Base-by-base conservation (phyloP, 2,888 invertebrate genomes). In the Eurytoma adleriae region DNA sequence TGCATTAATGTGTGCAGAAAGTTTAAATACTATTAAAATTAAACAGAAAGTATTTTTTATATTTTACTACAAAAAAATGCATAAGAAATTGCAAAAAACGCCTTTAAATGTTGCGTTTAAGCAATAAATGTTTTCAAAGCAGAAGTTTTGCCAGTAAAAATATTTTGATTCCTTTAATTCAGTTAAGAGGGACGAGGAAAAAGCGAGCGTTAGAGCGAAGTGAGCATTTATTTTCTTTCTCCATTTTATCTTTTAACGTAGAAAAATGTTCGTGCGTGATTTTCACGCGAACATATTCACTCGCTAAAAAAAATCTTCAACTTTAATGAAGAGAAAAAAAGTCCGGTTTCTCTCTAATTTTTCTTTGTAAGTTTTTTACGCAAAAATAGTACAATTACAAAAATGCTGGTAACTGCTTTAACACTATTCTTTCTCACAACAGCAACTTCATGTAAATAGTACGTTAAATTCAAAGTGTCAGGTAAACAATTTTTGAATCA, bases 121-220 rank as follows among this genome's bases (percentile, higher is more conserved):
- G 10, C 10, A 40, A 40, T 27, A 76, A 76, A 76, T 76, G 52
- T 75, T 75, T 68, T 61, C 67, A 16, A 48, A 20, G 52, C n/a
- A 30, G n/a, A n/a, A n/a, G 4, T 40, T 40, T 7, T 10, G 10
- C 40, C 10, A 40, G 40, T 12, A n/a, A 62, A 62, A 61, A 62
- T 59, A 59, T 16, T 67, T 67, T 56, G 66, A 57, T 59, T 67
- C 50, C 54, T 76, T 52, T 62, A 76, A 76, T 76, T 76, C 20
- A 50, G 61, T 69, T 76, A 69, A 20, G 40, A 76, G 54, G 59
- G 18, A n/a, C 52, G 7, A 18, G 68, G 67, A 18, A 40, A 68
- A 48, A 61, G 52, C 48, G 27, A 18, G 13, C 13, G 40, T 30
- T 27, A 16, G 54, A 16, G 1, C 27, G 30, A 20, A 54, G 27